Evolutionary conservation across 2,888 invertebrate genomes (phyloP).

Genomic region (Drosophila quasianomalipes): DNA sequence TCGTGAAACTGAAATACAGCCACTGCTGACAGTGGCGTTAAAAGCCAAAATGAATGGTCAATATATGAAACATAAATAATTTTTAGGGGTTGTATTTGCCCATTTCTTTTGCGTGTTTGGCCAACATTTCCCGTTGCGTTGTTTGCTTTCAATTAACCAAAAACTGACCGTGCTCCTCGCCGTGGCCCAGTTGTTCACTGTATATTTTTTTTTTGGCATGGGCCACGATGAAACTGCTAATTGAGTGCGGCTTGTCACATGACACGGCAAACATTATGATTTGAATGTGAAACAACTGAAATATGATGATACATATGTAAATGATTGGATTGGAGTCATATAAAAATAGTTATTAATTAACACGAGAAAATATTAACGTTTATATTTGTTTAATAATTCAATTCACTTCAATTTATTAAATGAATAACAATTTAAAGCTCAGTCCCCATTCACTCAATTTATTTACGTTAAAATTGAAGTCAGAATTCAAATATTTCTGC

Average conservation of each 20-base stretch:
- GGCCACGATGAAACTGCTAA: conserved; percentile 50
- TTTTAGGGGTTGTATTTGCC: conserved; percentile 71
- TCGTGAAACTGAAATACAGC: neutral
- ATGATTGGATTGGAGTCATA: conserved; percentile 42
- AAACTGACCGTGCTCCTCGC: conserved; percentile 64
- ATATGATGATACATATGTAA: conserved; percentile 26
- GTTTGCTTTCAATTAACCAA: conserved; percentile 80
- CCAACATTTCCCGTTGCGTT: conserved; percentile 71
- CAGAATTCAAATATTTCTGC: neutral
- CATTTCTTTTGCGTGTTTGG: conserved; percentile 71
- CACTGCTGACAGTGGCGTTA: conserved; percentile 53
- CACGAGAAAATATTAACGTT: neutral
- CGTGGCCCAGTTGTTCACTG: neutral
- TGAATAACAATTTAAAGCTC: neutral
- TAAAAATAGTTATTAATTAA: conserved; percentile 16
- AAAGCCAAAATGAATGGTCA: conserved; percentile 81
- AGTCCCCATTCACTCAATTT: neutral
- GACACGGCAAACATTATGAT: conserved; percentile 56
- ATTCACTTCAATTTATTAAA: neutral
- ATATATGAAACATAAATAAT: conserved; percentile 77
- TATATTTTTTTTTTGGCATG: conserved; percentile 10
- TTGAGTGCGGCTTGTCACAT: conserved; percentile 60
- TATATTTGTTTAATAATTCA: neutral
- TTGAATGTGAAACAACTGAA: conserved; percentile 38
- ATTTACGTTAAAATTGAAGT: neutral